A percentile compares a stretch with the other conserved stretches of the same genome.
Conservation (phyloP, 1,140 invertebrate genomes). For the Drosophila ambigua region DNA sequence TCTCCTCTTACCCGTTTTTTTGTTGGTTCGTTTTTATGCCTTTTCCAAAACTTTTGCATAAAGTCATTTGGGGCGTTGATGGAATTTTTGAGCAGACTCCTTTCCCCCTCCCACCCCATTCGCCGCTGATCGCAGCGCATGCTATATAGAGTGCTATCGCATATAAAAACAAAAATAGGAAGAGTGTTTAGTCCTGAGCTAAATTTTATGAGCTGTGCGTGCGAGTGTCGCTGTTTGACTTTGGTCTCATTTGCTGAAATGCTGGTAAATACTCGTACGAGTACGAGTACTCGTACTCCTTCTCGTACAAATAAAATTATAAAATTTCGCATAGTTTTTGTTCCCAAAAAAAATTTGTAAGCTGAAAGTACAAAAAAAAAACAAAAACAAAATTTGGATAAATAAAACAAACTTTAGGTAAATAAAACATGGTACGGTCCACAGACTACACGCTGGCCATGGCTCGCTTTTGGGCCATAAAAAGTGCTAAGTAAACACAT, state of each 20-base stretch:
- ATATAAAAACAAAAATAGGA: not conserved
- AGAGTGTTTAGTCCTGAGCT: conserved; percentile 46
- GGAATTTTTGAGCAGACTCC: conserved; percentile 59
- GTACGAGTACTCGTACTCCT: no score
- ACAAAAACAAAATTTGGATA: conserved; percentile 38
- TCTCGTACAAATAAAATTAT: conserved; percentile 73
- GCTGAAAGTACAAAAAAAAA: conserved; percentile 43
- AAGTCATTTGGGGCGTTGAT: conserved; percentile 67
- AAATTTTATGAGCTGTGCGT: conserved; percentile 68
- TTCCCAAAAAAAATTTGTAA: conserved; percentile 15
- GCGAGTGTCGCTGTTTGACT: conserved; percentile 41
- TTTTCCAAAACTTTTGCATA: conserved; percentile 46
- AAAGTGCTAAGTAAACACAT: conserved; percentile 83
- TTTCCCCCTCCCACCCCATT: not conserved
- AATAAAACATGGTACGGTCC: conserved; percentile 61
- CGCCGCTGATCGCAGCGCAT: conserved; percentile 17
- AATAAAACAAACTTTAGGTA: conserved; percentile 65
- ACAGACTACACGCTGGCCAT: conserved; percentile 25
- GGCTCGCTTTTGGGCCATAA: conserved; percentile 52
- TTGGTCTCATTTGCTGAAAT: conserved; percentile 33
- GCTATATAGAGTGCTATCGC: conserved; percentile 12
- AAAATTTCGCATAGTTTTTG: conserved; percentile 71
- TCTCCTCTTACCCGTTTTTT: not conserved
- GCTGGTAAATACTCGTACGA: conserved; percentile 28
- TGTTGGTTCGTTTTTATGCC: conserved; percentile 33